Percentiles rank a stretch among this genome's conserved stretches.
Conservation (phyloP, 1,140 invertebrate species). For the Saccostrea echinata region DNA sequence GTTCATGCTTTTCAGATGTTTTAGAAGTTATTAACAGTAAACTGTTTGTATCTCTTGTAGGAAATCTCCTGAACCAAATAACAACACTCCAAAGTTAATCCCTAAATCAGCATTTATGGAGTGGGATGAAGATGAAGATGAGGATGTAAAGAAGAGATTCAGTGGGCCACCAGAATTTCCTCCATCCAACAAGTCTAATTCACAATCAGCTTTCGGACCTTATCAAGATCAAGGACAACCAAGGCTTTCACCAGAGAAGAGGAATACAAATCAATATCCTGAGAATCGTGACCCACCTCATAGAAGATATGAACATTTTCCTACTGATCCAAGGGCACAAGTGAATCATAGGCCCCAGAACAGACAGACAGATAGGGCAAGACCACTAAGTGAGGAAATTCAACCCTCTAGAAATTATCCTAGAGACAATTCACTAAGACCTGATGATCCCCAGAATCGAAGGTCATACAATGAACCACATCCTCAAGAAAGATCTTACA, state of each 20-base stretch:
- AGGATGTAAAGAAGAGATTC: constrained; percentile 42
- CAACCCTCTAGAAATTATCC: not conserved
- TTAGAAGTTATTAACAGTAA: not conserved
- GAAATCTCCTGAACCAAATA: constrained; percentile 23
- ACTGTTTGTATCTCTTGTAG: not conserved
- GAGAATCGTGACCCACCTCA: not conserved
- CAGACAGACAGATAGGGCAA: constrained; percentile 4
- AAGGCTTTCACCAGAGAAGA: not conserved
- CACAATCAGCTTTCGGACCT: constrained; percentile 15
- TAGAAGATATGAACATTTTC: not conserved
- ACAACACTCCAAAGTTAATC: constrained; percentile 60
- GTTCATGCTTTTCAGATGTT: too few relatives aligned
- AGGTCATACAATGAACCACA: not conserved
- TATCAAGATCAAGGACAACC: constrained; percentile 4
- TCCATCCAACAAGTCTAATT: constrained; percentile 15
- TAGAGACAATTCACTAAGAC: not conserved
- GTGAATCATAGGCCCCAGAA: constrained; percentile 3
- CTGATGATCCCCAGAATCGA: not conserved
- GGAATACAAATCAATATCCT: not conserved
- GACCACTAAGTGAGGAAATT: constrained; percentile 34
- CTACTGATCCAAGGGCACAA: constrained; percentile 25
- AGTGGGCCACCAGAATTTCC: constrained; percentile 40
- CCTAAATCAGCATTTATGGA: constrained; percentile 67
- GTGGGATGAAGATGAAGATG: constrained; percentile 65
- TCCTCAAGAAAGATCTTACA: not conserved